These are phyloP conservation scores for Xiphias gladius DNA, from an alignment of 2,113 vertebrate species.

Conservation along the genomic window DNA sequence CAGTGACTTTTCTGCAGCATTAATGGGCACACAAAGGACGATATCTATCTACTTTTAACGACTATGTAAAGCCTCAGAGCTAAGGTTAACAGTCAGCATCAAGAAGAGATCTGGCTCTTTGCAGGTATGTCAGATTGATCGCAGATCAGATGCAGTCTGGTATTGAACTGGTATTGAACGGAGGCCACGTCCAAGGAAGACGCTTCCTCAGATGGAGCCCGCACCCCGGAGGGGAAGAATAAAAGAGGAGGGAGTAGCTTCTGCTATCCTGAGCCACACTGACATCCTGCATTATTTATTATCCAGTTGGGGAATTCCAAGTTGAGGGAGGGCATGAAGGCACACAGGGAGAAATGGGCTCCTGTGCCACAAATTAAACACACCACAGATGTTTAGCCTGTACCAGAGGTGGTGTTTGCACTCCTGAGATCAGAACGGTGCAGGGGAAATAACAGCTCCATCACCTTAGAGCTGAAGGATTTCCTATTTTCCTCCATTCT, in stretches of 20 bases:
- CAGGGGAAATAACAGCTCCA: slow-evolving; percentile 18
- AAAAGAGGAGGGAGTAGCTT: slow-evolving; percentile 14
- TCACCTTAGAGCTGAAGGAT: slow-evolving; percentile 5
- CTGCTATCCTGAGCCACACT: slow-evolving; percentile 20
- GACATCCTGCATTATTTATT: slow-evolving; percentile 67
- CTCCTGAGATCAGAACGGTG: slow-evolving; percentile 17
- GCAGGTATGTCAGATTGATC: slow-evolving; percentile 51
- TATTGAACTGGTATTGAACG: slow-evolving; percentile 60
- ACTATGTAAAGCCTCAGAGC: slow-evolving; percentile 27
- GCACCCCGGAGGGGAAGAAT: slow-evolving; percentile 30
- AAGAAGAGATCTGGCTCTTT: slow-evolving; percentile 23
- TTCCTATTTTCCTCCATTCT: slow-evolving; percentile 29
- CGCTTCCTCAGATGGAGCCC: slow-evolving; percentile 34
- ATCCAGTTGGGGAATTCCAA: slow-evolving; percentile 45
- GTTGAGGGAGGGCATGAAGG: slow-evolving; percentile 23
- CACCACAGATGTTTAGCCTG: slow-evolving; percentile 6
- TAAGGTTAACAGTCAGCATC: slow-evolving; percentile 18
- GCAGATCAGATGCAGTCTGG: slow-evolving; percentile 54
- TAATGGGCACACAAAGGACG: slow-evolving; percentile 29
- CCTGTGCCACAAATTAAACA: slow-evolving; percentile 22
- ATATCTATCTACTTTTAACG: slow-evolving; percentile 12
- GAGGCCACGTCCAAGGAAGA: not conserved
- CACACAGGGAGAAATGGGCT: not conserved
- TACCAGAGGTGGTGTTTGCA: slow-evolving; percentile 19
- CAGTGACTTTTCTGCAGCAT: slow-evolving; percentile 45